Conservation (phyloP, 2,113 vertebrate species). For the Eretmochelys imbricata region DNA sequence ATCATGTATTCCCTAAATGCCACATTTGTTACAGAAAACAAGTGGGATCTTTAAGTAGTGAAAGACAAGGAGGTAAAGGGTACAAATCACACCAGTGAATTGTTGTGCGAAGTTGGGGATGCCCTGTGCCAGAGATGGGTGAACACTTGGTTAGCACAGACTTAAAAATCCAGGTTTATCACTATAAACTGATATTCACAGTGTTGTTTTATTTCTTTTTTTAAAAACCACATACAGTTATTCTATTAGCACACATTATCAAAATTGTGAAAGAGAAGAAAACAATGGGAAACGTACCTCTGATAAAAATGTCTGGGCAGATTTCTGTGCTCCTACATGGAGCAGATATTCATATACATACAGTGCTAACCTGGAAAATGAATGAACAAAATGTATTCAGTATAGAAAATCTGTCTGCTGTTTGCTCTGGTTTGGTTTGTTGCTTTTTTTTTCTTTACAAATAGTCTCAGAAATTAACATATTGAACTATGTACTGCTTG, state of each 20-base stretch:
- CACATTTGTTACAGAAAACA: not conserved
- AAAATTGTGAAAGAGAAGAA: not conserved
- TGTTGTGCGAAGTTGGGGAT: not conserved
- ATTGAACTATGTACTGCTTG: not conserved
- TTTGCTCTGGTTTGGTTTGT: not conserved
- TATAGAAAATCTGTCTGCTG: not conserved
- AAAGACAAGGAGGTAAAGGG: not conserved
- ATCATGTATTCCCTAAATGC: not conserved
- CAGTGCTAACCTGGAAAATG: conserved; percentile 92
- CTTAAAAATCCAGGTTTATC: not conserved
- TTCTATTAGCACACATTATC: not conserved
- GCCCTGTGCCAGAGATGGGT: not conserved
- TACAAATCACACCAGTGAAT: conserved; percentile 4
- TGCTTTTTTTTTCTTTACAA: not conserved
- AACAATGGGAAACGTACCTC: conserved; percentile 87
- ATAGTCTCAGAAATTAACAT: not conserved
- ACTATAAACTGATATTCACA: not conserved
- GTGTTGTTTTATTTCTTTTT: not conserved
- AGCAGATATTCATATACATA: conserved; percentile 99
- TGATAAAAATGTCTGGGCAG: conserved; percentile 98
- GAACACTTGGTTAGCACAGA: not conserved
- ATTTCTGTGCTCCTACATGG: conserved; percentile 99
- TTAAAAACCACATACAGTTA: not conserved
- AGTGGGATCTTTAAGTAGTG: not conserved
- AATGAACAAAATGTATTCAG: conserved; percentile 65